Conservation (phyloP, 2,888 invertebrate species). For the Noctua pronuba region DNA sequence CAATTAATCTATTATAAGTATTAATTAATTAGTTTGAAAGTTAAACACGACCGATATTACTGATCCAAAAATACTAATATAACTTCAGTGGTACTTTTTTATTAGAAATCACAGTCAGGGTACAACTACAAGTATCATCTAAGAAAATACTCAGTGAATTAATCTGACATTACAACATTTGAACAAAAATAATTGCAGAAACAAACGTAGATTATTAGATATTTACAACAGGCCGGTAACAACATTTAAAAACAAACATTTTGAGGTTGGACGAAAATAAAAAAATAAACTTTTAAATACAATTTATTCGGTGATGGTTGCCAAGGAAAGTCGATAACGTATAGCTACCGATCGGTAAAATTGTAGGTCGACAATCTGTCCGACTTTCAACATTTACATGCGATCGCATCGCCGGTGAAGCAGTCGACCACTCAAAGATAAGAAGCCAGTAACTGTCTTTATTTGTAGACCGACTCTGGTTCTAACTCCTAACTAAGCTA, state of each 20-base stretch:
- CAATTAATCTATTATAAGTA: conserved; percentile 13
- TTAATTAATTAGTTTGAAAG: neutral
- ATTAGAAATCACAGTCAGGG: no score
- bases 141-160: neutral
- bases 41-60: neutral
- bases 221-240: conserved; percentile 44
- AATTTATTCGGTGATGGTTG: conserved; percentile 63
- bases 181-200: conserved; percentile 7
- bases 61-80: neutral
- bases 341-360: conserved; percentile 63
- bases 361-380: conserved; percentile 68
- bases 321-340: conserved; percentile 67
- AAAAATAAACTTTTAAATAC: conserved; percentile 50
- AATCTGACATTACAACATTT: neutral
- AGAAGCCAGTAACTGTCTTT: conserved; percentile 58
- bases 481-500: conserved; percentile 54
- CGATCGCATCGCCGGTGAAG: conserved; percentile 58
- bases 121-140: neutral
- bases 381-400: conserved; percentile 67
- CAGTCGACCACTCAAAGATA: conserved; percentile 60
- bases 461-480: conserved; percentile 46
- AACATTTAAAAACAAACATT: conserved; percentile 51
- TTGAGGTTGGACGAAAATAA: conserved; percentile 64
- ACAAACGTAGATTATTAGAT: conserved; percentile 47
- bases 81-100: neutral